Base-by-base conservation (phyloP, 2,888 invertebrate species). In the Stenoptilia bipunctidactyla region DNA sequence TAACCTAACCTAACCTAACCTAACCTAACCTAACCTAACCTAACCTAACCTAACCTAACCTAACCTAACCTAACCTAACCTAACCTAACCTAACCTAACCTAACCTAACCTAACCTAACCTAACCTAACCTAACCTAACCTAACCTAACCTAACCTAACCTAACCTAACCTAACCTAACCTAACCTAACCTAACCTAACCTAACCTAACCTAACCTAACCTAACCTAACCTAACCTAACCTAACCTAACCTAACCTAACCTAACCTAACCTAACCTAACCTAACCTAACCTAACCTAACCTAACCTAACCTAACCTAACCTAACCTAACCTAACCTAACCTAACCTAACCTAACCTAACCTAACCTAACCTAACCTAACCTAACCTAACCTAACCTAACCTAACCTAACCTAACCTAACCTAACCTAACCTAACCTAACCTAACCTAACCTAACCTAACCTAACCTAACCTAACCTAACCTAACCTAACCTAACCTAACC, bases 141-240 rank as follows among this genome's bases (percentile, higher is more conserved):
- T 47, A 47, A 47, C 47, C 46, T 47, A 48, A 50, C 52, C 50
- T 50, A 52, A 48, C 49, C 49, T 49, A 49, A 49, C 49, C 48
- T 49, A 49, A 49, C 46, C 49, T 47, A 49, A 49, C 48, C 46
- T 49, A 49, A 49, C 49, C 47, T 49, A 49, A 49, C 49, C 49
- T 47, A 49, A 49, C 49, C 49, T 46, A 49, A 49, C 49, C 49
- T 49, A 49, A 49, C 45, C 45, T 46, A 43, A 46, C 44, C 45
- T 45, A 47, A 50, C 46, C 49, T 47, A 47, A 50, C 46, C 50
- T 47, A 47, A 45, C 43, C 45, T 49, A 47, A 46, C 46, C 45
- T 46, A 48, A 46, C 47, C 49, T 49, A 47, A 49, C 47, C 37
- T 39, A 38, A 40, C 38, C 39, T 25, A 25, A 25, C 25, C 25